Base-by-base conservation (phyloP, 2,113 vertebrate genomes). In the Prinia subflava region DNA sequence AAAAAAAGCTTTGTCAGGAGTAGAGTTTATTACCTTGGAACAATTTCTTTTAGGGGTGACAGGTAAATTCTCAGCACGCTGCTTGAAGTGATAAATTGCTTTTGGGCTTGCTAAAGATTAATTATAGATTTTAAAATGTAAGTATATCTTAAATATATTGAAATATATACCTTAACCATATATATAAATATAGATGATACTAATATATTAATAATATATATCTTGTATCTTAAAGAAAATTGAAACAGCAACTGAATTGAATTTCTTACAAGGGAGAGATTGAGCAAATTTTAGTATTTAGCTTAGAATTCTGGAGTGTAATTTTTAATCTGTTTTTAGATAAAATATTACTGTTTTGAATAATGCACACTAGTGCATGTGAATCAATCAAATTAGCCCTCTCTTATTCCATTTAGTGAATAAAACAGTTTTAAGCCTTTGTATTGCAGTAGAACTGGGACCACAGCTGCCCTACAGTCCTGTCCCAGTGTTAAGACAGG, bases 1-100 rank as follows among this genome's bases (percentile, higher is more conserved):
- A 39, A 42, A 52, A 56, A 80, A 25, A 39, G 4, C 47, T 78
- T 52, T 56, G 68, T 74, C 56, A 90, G 12, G 27, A 23, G 59
- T 47, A 63, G 13, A 81, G 56, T 71, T 39, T 33, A 50, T 9
- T 75, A 11, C 1, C 4, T 62, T 64, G 35, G 56, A 81, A 41
- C 28, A 20, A 0, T 41, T 67, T 7, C 64, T 84, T n/a, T 30
- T 0, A 10, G 5, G 31, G 20, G 23, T 2, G 18, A n/a, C 35
- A 69, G 35, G 49, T 79, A 57, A 83, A 65, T 70, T 89, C 16
- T 77, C 37, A 68, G n/a, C 67, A 15, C 56, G 33, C 41, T 90
- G 46, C 60, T 93, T n/a, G 23, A 56, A 60, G 25, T 56, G 67
- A 62, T 31, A 30, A 82, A 64, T 42, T 42, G 7, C 25, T 83